Conservation (phyloP, 1,140 invertebrate species). For the Chionoecetes opilio region DNA sequence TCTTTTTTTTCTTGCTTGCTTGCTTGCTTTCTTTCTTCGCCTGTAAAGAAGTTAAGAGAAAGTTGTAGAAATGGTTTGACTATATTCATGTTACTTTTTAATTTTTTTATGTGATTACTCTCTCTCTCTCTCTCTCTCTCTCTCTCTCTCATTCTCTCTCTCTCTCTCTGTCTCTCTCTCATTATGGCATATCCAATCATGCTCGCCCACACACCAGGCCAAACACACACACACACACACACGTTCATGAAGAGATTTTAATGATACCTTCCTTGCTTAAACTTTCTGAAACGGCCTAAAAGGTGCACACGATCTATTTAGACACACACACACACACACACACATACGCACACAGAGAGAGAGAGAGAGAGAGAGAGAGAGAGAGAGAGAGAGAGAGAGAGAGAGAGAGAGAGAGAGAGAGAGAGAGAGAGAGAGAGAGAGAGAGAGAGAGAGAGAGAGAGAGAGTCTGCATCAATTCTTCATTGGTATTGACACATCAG, state of each 20-base stretch:
- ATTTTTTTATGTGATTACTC: too few species aligned
- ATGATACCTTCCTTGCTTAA: neutral
- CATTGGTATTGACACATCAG: neutral
- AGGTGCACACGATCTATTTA: neutral
- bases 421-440: too few species aligned
- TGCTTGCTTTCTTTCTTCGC: neutral
- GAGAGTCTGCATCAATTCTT: neutral
- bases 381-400: neutral
- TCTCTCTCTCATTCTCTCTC: slow-evolving; percentile 7
- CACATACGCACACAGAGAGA: slow-evolving; percentile 15
- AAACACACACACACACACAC: slow-evolving; percentile 41
- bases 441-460: neutral
- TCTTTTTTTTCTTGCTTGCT: too few species aligned
- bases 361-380: slow-evolving; percentile 14
- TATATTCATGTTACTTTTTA: too few species aligned
- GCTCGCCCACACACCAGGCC: neutral
- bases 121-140: neutral
- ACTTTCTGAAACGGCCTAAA: too few species aligned
- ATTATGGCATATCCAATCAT: neutral
- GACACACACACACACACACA: neutral
- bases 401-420: neutral
- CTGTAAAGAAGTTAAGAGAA: neutral
- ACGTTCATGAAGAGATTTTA: slow-evolving; percentile 36
- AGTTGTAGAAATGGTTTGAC: too few species aligned
- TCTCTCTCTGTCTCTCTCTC: neutral